Evolutionary conservation across 2,888 invertebrate genomes (phyloP).

Genomic region (Plebejus melissa): DNA sequence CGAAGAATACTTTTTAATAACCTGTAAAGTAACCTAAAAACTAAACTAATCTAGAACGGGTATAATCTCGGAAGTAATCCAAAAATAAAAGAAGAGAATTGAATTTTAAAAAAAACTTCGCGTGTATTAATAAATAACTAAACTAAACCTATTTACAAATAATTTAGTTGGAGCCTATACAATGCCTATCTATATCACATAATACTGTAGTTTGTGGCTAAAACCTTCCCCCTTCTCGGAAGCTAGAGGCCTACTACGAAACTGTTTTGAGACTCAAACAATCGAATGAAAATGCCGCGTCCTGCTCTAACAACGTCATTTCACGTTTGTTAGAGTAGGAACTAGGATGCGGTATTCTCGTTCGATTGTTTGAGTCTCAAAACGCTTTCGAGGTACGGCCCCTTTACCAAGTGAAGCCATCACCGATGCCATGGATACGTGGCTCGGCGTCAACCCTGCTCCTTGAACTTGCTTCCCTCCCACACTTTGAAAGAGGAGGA

Average conservation of each 20-base stretch:
- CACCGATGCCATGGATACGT: slow-evolving; percentile 48
- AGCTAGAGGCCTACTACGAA: slow-evolving; percentile 3
- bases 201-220: slow-evolving; percentile 30
- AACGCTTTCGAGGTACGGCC: too few species aligned
- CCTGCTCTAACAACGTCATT: too few species aligned
- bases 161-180: slow-evolving; percentile 42
- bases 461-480: slow-evolving; percentile 58
- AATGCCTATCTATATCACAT: slow-evolving; percentile 37
- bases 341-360: too few species aligned
- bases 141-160: slow-evolving; percentile 54
- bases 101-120: slow-evolving; percentile 49
- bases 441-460: slow-evolving; percentile 62
- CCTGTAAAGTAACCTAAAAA: slow-evolving; percentile 17
- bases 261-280: too few species aligned
- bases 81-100: slow-evolving; percentile 52
- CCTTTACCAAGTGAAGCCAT: slow-evolving; percentile 49
- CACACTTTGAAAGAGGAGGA: slow-evolving; percentile 64
- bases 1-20: not conserved
- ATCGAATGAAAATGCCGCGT: too few species aligned
- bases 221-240: not conserved
- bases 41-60: slow-evolving; percentile 39
- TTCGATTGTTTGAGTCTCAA: too few species aligned
- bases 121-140: slow-evolving; percentile 60
- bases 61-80: slow-evolving; percentile 36
- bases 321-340: too few species aligned